Base-by-base conservation (phyloP, 2,797 vertebrate species). In the Halcyon leucocephala region DNA sequence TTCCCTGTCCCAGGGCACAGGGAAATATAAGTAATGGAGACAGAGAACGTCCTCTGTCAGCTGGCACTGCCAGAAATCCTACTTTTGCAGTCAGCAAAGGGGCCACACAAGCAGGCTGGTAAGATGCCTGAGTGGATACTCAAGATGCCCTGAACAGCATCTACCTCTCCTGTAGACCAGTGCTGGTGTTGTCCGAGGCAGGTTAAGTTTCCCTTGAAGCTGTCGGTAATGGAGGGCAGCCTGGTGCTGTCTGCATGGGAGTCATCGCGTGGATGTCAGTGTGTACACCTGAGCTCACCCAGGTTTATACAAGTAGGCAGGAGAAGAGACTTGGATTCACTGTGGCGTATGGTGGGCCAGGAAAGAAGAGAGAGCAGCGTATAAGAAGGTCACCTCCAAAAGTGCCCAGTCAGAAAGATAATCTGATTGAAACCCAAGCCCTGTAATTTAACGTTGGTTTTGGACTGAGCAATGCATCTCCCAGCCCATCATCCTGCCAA, bases 401-500 rank as follows among this genome's bases (percentile, higher is more conserved):
- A 69, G 2, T 16, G 12, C 25, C n/a, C 10, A 12, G 37, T 54
- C 29, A 76, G 64, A 90, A 89, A 85, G 21, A 57, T 25, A 62
- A 66, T 70, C n/a, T 4, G 0, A 18, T 2, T 62, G 73, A 90
- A 86, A 78, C 21, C 13, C 19, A 82, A 85, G n/a, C 35, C 35
- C 29, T 78, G 41, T 7, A 66, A 82, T 41, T 48, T 66, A 62
- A 8, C 3, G 1, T n/a, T 66, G 6, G 12, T 22, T 89, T 77
- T 72, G 44, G 52, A 52, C 0, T 0, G 26, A 91, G 22, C 0
- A 7, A 10, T 1, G 1, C 19, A 8, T 44, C 24, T 55, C 48
- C 35, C 42, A 51, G 35, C n/a, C 24, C 39, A 12, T 10, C 2
- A 2, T 49, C 42, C 58, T 55, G 71, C 64, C 67, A 58, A 72